A percentile compares a stretch with the other conserved stretches of the same genome.
Evolutionary conservation across 1,140 invertebrate species (phyloP).

Genomic region (Papilio aristodemus): DNA sequence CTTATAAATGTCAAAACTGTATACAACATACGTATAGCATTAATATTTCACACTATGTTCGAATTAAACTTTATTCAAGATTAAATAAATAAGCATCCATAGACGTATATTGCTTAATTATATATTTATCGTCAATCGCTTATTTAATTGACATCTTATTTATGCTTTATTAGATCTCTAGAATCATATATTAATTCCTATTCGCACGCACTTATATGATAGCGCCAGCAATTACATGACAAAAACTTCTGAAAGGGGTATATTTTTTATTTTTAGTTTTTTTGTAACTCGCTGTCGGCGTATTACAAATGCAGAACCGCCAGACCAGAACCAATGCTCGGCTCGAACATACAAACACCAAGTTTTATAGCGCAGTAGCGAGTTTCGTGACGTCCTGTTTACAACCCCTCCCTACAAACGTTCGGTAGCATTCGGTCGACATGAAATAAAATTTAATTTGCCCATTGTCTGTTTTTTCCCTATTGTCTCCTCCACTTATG

Average conservation of each 20-base stretch:
- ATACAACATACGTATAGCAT: too few relatives aligned
- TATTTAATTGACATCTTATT: slow-evolving; percentile 1
- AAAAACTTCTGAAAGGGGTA: slow-evolving; percentile 53
- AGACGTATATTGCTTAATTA: neutral
- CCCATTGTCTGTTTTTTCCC: slow-evolving; percentile 49
- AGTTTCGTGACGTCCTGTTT: slow-evolving; percentile 65
- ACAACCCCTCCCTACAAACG: slow-evolving; percentile 45
- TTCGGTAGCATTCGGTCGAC: slow-evolving; percentile 52
- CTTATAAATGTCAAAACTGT: too few relatives aligned
- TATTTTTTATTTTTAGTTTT: slow-evolving; percentile 57
- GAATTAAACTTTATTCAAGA: too few relatives aligned
- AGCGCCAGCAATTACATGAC: slow-evolving; percentile 45
- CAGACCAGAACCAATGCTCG: slow-evolving; percentile 59
- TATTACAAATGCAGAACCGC: slow-evolving; percentile 56
- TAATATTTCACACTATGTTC: neutral
- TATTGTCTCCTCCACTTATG: slow-evolving; percentile 43
- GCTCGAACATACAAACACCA: slow-evolving; percentile 43
- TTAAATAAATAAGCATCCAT: neutral
- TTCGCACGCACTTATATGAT: slow-evolving; percentile 45
- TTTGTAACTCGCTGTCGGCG: slow-evolving; percentile 52
- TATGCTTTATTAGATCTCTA: neutral
- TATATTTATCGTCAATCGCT: neutral
- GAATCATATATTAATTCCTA: slow-evolving; percentile 32
- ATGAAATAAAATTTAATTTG: slow-evolving; percentile 70
- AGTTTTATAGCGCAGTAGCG: slow-evolving; percentile 61